Evolutionary conservation across 2,797 vertebrate genomes (phyloP).

Genomic region (Scomberomorus guttatus): DNA sequence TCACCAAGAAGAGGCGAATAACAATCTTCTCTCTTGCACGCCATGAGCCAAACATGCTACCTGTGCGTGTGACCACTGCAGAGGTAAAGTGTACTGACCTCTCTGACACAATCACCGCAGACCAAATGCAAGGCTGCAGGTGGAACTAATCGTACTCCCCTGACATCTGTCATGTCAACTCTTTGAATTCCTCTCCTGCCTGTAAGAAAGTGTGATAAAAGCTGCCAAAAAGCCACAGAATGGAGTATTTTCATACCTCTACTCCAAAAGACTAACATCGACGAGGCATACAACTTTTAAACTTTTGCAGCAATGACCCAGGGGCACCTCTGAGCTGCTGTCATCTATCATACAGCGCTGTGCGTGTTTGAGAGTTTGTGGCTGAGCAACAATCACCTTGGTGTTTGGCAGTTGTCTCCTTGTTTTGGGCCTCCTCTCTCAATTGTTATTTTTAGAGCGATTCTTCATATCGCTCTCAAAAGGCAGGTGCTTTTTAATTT

Average conservation of each 20-base stretch:
- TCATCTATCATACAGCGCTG: slow-evolving; percentile 33
- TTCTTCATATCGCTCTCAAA: slow-evolving; percentile 30
- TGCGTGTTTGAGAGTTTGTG: slow-evolving; percentile 37
- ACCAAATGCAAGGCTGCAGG: neutral
- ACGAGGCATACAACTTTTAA: slow-evolving; percentile 15
- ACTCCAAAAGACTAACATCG: neutral
- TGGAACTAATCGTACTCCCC: neutral
- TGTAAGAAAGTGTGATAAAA: neutral
- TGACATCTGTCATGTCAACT: neutral
- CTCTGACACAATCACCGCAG: neutral
- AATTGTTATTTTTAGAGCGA: slow-evolving; percentile 70
- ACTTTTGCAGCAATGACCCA: slow-evolving; percentile 31
- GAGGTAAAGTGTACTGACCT: neutral
- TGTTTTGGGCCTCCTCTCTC: slow-evolving; percentile 42
- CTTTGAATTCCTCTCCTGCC: neutral
- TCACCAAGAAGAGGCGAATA: slow-evolving; percentile 16
- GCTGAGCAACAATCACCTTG: slow-evolving; percentile 58
- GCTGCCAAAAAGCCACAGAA: neutral
- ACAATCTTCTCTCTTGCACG: slow-evolving; percentile 3
- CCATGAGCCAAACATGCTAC: slow-evolving; percentile 10
- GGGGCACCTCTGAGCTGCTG: slow-evolving; percentile 54
- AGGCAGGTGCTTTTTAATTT: slow-evolving; percentile 29
- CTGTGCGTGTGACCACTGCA: slow-evolving; percentile 19
- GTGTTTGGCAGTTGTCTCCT: slow-evolving; percentile 53
- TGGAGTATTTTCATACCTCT: slow-evolving; percentile 17